Base-by-base conservation (phyloP, 2,797 vertebrate species). In the Chelonia mydas region DNA sequence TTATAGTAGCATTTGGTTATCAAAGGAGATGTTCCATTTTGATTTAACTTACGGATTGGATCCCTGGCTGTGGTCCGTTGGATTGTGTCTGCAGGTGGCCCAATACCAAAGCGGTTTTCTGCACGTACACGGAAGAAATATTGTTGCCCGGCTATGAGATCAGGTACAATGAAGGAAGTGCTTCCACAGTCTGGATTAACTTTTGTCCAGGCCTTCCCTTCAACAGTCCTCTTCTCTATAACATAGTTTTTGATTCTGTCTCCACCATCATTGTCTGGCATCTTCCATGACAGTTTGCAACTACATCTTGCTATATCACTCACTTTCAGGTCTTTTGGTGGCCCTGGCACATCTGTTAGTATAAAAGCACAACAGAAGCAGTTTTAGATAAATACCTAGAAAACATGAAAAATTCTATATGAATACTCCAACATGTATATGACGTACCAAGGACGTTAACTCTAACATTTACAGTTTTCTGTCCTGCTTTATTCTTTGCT, bases 401-500 rank as follows among this genome's bases (percentile, higher is more conserved):
- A 90, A 96, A 90, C 47, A 74, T 47, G 54, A 72, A 83, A 28
- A 6, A 12, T 91, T 37, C 55, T 57, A 89, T 84, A 90, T 72
- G 11, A 81, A 28, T 82, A 76, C 10, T 90, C 84, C 31, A 76
- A 49, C 87, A 89, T 87, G 13, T 72, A 50, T 80, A 91, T 93
- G 57, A 95, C 98, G 72, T 98, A 99, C 99, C 99, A 65, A 99
- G 99, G 68, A 99, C 99, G 94, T 99, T 99, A 94, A 99, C 99
- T 98, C 99, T 98, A 96, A 99, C 94, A 57, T 99, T 99, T 59
- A 99, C 97, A 50, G 99, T 99, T 97, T 99, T 99, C 97, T 99
- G 99, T 97, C 99, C 99, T 41, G 99, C 99, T 98, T 99, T 99
- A 97, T 99, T 99, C 97, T 99, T 99, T 90, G 99, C 99, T 49